Evolutionary conservation across 2,797 vertebrate genomes (phyloP), one percentile per base, ranked within the genome.

Genomic region (Enteromius unitaeniatus): DNA sequence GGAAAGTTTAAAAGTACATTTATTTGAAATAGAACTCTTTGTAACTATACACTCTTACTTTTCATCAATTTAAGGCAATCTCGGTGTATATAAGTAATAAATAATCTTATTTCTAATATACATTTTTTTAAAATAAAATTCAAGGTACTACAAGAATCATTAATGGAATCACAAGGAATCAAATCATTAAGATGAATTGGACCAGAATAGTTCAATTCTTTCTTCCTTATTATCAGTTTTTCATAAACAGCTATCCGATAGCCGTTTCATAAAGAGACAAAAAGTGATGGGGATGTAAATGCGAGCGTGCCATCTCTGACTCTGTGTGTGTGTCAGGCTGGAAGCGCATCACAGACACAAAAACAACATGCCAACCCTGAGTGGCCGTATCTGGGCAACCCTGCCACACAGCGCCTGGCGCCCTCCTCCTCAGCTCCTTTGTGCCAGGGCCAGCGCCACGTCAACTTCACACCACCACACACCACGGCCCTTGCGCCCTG

Each of bases 361-460:
- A 81, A 87, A 90, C 90, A 90, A 91, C 94, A 91, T 94, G 94
- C 92, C 93, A 92, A 91, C 89, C 92, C 92, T 90, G 88, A 92
- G 86, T 91, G 91, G 89, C 90, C 70, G 93, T 97, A 94, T 94
- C 95, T 87, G 88, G 94, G 95, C 93, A 97, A 97, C 96, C 84
- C 87, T 96, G 95, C 92, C 95, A 95, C 78, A 78, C 82, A 87
- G 64, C 87, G 70, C 79, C 75, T 87, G 87, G 87, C 81, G 81
- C 84, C 87, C 85, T 78, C 68, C 87, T 89, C 87, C 82, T 87
- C 58, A 85, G 89, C 88, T 93, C 88, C 89, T 91, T 93, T 92
- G 92, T 90, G 85, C 89, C 90, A 91, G 84, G 93, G 96, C 96
- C 96, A 97, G 95, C 91, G 89, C 90, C 93, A 92, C 86, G 92